Conservation (phyloP, 1,140 invertebrate species). For the Popillia japonica region DNA sequence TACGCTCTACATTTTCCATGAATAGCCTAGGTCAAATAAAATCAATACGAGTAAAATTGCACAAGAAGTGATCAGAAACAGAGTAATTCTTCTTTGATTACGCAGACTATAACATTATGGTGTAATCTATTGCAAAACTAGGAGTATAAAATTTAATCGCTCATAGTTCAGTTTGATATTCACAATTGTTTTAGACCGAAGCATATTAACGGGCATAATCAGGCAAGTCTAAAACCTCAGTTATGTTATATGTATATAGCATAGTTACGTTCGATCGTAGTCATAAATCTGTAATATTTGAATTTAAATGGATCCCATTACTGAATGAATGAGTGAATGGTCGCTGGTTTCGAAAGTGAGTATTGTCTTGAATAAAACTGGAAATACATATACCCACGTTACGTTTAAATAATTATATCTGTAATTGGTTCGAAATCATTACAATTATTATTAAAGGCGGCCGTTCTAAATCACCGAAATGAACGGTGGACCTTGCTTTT, state of each 20-base stretch:
- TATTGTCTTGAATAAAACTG: neutral
- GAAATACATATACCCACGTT: neutral
- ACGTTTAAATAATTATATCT: neutral
- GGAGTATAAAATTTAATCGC: neutral
- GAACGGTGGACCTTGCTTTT: neutral
- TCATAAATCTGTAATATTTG: neutral
- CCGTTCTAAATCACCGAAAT: too few species aligned
- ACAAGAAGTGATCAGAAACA: neutral
- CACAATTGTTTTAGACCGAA: neutral
- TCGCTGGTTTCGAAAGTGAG: neutral
- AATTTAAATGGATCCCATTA: neutral
- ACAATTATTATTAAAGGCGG: neutral
- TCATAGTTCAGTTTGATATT: neutral
- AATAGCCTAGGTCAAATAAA: conserved; percentile 18
- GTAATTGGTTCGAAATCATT: neutral
- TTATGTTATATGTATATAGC: neutral
- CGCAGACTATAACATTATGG: neutral
- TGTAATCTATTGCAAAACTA: neutral
- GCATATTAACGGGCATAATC: neutral
- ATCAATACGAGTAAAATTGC: neutral
- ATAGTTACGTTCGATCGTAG: neutral
- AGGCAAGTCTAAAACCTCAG: neutral
- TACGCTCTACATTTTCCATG: conserved; percentile 12
- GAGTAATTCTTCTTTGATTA: neutral
- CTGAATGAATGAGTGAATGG: neutral